These are phyloP conservation scores for Pseudomyrmex sp. DNA, from an alignment of 1,140 invertebrate species.

Conservation along the genomic window DNA sequence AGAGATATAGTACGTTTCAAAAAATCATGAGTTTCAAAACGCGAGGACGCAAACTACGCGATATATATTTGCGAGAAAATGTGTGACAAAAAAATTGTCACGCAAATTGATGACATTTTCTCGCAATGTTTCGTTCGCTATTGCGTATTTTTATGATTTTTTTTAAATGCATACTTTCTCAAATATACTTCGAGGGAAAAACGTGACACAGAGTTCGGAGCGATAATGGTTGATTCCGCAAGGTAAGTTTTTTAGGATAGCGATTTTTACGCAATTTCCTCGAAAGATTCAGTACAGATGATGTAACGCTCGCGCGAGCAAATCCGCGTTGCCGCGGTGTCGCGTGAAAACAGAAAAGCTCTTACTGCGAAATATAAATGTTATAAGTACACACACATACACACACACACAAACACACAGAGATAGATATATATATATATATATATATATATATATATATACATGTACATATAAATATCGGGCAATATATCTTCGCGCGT, in stretches of 20 bases:
- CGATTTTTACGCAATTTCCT: conserved; percentile 8
- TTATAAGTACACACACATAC: no score
- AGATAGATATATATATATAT: no score
- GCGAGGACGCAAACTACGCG: not conserved
- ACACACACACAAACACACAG: no score
- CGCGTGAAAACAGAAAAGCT: conserved; percentile 49
- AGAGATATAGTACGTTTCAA: not conserved
- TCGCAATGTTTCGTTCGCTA: no score
- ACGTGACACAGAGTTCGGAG: not conserved
- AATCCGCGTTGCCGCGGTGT: not conserved
- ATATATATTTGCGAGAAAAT: not conserved
- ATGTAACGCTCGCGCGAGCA: conserved; percentile 7
- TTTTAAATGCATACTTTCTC: not conserved
- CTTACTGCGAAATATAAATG: conserved; percentile 35
- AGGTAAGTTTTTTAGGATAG: not conserved
- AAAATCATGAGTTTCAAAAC: conserved; percentile 18
- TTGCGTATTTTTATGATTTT: not conserved
- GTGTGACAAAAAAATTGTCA: no score
- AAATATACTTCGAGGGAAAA: not conserved
- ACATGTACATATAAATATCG: not conserved
- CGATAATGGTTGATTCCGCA: not conserved
- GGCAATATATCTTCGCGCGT: conserved; percentile 45
- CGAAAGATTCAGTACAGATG: conserved; percentile 6
- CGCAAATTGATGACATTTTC: not conserved
- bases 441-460: no score